Base-by-base conservation (phyloP, 23 tunicate species). In the Ascidia mentula region DNA sequence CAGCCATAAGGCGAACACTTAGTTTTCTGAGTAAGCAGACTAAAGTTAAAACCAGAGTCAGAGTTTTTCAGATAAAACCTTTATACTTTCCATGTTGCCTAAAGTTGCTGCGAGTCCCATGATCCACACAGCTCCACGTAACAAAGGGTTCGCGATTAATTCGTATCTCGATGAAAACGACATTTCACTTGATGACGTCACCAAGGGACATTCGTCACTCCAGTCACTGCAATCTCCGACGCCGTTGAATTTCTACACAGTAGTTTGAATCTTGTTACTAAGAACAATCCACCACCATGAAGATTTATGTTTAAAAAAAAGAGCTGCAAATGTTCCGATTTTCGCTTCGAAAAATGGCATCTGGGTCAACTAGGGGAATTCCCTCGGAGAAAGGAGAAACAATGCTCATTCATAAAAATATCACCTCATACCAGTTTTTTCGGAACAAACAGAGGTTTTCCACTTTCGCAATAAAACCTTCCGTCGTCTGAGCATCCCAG, bases 161-260 rank as follows among this genome's bases (percentile, higher is more conserved):
- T 84, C 88, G 77, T 76, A 37, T 40, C 53, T 33, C 22, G 59
- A 38, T 75, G 79, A 75, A 22, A 75, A 34, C 2, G n/a, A 22
- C 32, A 22, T 37, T 20, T 4, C 40, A 6, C 7, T 2, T 37
- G 79, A 2, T 2, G 38, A 34, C 1, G 13, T 75, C 18, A 31
- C 75, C 18, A 60, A 75, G 18, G 88, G 88, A 37, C 88, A 84
- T 53, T 84, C 88, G 69, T 84, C 88, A 38, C 88, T 84, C 88
- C 88, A 84, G 40, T 84, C 88, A 30, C 77, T 33, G 42, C 88
- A 84, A 31, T 84, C 88, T n/a, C 70, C 78, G 24, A 60, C 69
- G 31, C 88, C 75, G 31, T 84, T 74, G 65, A 61, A 77, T 6
- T 22, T 77, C 88, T 84, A 69, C 12, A n/a, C n/a, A n/a, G n/a